Evolutionary conservation across 2,797 vertebrate genomes (phyloP), one percentile per base, ranked within the genome.

Genomic region (Danio choprae): DNA sequence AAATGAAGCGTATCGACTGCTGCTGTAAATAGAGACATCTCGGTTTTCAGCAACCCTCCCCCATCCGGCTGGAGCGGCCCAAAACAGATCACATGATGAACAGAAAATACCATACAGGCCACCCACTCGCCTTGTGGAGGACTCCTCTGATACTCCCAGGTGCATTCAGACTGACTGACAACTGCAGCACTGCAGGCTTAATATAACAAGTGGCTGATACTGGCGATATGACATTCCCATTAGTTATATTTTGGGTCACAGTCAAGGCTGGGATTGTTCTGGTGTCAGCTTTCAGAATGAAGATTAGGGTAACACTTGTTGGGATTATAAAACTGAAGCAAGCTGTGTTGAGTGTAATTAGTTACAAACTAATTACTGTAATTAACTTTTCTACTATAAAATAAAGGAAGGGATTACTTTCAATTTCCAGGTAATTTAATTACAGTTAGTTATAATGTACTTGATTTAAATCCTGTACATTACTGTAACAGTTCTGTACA

Each of bases 91-190:
- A 90, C 89, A 88, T 89, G 89, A 89, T 84, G 77, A 38, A 80
- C 22, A 75, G 81, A 87, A 83, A 84, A 92, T 92, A 89, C 89
- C 90, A 85, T 74, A 16, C 65, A 88, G 87, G 87, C 83, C 89
- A 79, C 80, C 44, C 74, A 60, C 55, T 20, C 0, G 15, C 36
- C 2, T 56, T 6, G 1, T 50, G 73, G 70, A 74, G 84, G 77
- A 63, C 70, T 73, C 75, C 4, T 63, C 46, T 78, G 79, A 86
- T 71, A 84, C 85, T 81, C 58, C 72, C 67, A 84, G 73, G 83
- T 72, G 76, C 74, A 81, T 85, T 78, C 85, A 58, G 80, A 65
- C 60, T 20, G 22, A 79, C 83, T 77, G 77, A 62, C 10, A 64
- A 60, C 20, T 74, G 13, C 67, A 5, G 55, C 44, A 60, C 43